Conservation (phyloP, 2,113 vertebrate genomes). For the Pedetes capensis region DNA sequence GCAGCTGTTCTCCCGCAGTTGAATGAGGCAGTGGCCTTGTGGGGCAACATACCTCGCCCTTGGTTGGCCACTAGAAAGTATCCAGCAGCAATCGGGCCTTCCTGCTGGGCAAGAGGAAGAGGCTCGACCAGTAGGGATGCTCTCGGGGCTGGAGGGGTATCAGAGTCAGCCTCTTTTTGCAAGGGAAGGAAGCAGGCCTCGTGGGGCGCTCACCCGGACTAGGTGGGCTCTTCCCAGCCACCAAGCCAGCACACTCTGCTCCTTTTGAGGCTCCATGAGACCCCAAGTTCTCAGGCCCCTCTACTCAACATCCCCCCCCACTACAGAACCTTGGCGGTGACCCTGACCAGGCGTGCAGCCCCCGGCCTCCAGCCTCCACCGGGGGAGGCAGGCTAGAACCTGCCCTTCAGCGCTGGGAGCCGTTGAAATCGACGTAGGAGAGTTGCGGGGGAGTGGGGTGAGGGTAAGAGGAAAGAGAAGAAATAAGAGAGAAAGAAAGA, state of each 20-base stretch:
- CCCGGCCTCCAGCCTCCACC: not conserved
- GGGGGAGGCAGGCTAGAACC: not conserved
- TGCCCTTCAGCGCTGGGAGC: not conserved
- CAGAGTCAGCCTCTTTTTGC: not conserved
- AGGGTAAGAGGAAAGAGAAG: not conserved
- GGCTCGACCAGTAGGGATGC: not conserved
- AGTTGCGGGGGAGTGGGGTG: rapidly evolving
- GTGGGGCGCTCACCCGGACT: not conserved
- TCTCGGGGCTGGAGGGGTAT: not conserved
- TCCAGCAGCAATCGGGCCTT: not conserved
- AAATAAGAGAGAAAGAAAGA: not conserved
- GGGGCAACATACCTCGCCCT: not conserved
- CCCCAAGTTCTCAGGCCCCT: not conserved
- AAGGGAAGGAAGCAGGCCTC: not conserved
- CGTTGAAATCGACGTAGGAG: not conserved
- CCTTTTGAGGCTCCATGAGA: not conserved
- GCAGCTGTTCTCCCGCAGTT: not conserved
- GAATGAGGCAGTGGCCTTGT: not conserved
- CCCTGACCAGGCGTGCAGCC: not conserved
- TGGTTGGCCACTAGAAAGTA: not conserved
- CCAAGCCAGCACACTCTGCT: rapidly evolving
- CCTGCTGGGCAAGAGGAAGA: not conserved
- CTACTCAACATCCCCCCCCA: rapidly evolving
- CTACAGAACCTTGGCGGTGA: not conserved
- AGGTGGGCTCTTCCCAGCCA: not conserved